Evolutionary conservation across 2,113 vertebrate species (phyloP).

Genomic region (Dromas ardeola): DNA sequence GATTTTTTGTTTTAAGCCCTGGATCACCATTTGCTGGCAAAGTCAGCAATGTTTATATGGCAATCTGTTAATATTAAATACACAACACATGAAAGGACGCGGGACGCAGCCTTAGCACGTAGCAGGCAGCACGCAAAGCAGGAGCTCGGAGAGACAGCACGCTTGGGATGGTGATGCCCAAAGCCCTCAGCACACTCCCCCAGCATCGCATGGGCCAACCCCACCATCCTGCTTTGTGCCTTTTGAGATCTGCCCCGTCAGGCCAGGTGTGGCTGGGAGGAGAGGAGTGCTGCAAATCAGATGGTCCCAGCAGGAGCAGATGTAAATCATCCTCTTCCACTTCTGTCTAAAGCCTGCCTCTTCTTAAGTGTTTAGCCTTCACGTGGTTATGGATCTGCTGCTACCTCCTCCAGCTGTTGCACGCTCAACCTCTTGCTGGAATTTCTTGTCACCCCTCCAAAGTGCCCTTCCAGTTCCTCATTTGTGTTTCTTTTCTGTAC

Average conservation of each 20-base stretch:
- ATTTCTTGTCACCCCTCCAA: neutral
- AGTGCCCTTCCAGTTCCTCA: neutral
- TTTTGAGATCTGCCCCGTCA: neutral
- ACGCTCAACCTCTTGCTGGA: rapidly evolving
- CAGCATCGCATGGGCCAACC: rapidly evolving
- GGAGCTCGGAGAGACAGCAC: neutral
- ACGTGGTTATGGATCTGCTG: neutral
- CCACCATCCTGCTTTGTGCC: neutral
- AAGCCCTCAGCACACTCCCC: neutral
- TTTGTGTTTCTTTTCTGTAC: neutral
- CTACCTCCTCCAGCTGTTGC: neutral
- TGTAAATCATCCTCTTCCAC: neutral
- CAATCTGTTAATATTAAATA: slow-evolving; percentile 9
- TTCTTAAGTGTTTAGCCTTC: neutral
- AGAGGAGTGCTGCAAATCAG: neutral
- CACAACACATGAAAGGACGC: neutral
- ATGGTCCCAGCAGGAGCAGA: neutral
- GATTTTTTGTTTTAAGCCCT: slow-evolving; percentile 28
- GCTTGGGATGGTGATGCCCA: neutral
- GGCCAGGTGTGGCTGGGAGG: neutral
- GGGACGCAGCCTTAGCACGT: rapidly evolving
- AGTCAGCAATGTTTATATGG: neutral
- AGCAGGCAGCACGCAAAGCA: neutral
- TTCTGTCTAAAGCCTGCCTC: neutral
- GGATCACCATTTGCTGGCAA: slow-evolving; percentile 29